Percentiles rank a stretch among this genome's conserved stretches.
Conservation (phyloP, 2,888 invertebrate genomes). For the Megamerina dolium region DNA sequence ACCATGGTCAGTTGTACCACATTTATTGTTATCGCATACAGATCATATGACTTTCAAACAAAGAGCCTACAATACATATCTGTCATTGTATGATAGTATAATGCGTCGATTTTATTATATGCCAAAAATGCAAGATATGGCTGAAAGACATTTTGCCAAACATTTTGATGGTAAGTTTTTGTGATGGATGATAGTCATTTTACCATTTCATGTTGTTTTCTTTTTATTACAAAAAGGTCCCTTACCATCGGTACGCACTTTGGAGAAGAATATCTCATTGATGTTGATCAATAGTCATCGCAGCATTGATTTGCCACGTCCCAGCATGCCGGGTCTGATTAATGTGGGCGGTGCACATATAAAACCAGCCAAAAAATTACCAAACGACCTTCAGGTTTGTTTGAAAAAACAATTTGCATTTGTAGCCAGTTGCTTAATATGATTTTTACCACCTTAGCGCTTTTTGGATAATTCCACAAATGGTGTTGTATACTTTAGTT, state of each 20-base stretch:
- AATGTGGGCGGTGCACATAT: constrained; percentile 48
- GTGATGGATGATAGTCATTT: constrained; percentile 1
- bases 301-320: constrained; percentile 49
- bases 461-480: constrained; percentile 48
- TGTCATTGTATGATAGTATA: constrained; percentile 38
- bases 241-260: constrained; percentile 46
- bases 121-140: constrained; percentile 45
- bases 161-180: constrained; percentile 30
- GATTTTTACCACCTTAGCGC: constrained; percentile 18
- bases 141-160: constrained; percentile 37
- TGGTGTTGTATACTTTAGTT: constrained; percentile 51
- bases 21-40: constrained; percentile 39
- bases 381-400: constrained; percentile 34
- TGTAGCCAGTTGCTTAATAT: no score
- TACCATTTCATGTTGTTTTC: no score
- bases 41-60: constrained; percentile 48
- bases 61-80: constrained; percentile 43
- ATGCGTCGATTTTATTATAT: constrained; percentile 42
- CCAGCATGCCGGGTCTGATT: constrained; percentile 46
- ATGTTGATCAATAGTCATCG: constrained; percentile 53
- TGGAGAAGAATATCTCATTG: constrained; percentile 52
- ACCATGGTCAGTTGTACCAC: constrained; percentile 46
- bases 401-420: no score
- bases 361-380: constrained; percentile 36
- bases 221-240: no score